A percentile compares a stretch with the other conserved stretches of the same genome.
Evolutionary conservation across 1,140 invertebrate genomes (phyloP).

Genomic region (Pogonomyrmex barbatus): DNA sequence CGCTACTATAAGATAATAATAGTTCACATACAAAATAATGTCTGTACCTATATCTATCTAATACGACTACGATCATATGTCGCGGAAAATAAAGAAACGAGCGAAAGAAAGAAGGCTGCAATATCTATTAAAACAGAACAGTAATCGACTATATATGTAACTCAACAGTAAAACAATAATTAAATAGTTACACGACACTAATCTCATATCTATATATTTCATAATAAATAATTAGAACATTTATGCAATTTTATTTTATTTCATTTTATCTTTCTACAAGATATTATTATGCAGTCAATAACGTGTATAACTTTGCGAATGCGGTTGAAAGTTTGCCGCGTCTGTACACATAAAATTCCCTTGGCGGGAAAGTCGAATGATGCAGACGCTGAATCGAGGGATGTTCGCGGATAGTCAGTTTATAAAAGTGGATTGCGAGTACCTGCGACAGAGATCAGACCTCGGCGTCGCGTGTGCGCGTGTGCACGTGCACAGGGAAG

Average conservation of each 20-base stretch:
- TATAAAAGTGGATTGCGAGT: slow-evolving; percentile 70
- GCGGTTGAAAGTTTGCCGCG: slow-evolving; percentile 21
- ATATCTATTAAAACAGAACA: neutral
- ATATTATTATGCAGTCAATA: slow-evolving; percentile 24
- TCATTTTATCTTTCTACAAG: slow-evolving; percentile 4
- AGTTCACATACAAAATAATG: slow-evolving; percentile 12
- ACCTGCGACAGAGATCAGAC: slow-evolving; percentile 73
- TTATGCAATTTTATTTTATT: neutral
- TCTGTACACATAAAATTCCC: slow-evolving; percentile 32
- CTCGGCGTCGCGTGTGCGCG: slow-evolving; percentile 58
- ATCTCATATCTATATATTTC: neutral
- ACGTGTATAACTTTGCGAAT: slow-evolving; percentile 21
- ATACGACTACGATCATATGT: neutral
- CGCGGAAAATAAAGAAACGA: slow-evolving; percentile 2
- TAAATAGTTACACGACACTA: neutral
- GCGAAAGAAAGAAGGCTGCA: neutral
- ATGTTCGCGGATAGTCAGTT: slow-evolving; percentile 46
- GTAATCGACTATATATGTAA: neutral
- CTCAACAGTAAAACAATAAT: neutral
- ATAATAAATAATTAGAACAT: neutral
- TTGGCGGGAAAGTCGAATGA: slow-evolving; percentile 29
- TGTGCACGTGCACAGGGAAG: slow-evolving; percentile 57
- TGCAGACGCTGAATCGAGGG: slow-evolving; percentile 31
- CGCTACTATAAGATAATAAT: slow-evolving; percentile 26
- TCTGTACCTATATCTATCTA: neutral